phyloP scores from a whole-genome alignment of 2,113 vertebrate genomes.

The Chloropsis cyanopogon region DNA sequence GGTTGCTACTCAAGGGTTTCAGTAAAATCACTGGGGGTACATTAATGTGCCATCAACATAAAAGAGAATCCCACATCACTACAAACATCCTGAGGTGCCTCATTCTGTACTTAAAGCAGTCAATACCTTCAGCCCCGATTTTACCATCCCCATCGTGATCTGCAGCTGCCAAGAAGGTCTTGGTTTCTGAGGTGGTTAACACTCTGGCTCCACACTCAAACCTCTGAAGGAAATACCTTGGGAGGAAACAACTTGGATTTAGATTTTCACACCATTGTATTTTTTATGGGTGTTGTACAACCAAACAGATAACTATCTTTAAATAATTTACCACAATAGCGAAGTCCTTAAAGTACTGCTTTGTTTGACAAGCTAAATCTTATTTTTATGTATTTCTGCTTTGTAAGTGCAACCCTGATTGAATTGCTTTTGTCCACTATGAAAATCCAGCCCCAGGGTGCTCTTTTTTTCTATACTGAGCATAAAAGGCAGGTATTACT shows the following conservation, averaged over 20 bases:
- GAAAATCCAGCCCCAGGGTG: background rate
- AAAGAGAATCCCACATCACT: background rate
- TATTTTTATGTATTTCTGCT: background rate
- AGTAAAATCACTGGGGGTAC: background rate
- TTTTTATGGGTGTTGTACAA: background rate
- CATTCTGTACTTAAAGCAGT: background rate
- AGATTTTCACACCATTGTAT: background rate
- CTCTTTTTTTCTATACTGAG: background rate
- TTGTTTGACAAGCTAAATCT: background rate
- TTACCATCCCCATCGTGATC: constrained; percentile 91
- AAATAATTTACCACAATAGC: background rate
- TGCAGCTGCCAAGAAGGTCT: constrained; percentile 83
- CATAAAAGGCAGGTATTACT: background rate
- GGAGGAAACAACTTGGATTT: background rate
- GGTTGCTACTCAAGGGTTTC: background rate
- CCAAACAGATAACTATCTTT: background rate
- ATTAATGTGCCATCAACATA: background rate
- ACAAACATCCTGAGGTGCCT: background rate
- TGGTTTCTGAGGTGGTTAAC: constrained; percentile 85
- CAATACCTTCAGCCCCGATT: constrained; percentile 88
- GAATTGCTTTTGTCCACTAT: background rate
- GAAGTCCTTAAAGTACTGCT: background rate
- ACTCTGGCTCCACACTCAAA: constrained; percentile 85
- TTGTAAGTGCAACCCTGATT: background rate
- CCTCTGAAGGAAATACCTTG: constrained; percentile 90